Conservation (phyloP, 2,888 invertebrate genomes). For the Schizotus pectinicornis region DNA sequence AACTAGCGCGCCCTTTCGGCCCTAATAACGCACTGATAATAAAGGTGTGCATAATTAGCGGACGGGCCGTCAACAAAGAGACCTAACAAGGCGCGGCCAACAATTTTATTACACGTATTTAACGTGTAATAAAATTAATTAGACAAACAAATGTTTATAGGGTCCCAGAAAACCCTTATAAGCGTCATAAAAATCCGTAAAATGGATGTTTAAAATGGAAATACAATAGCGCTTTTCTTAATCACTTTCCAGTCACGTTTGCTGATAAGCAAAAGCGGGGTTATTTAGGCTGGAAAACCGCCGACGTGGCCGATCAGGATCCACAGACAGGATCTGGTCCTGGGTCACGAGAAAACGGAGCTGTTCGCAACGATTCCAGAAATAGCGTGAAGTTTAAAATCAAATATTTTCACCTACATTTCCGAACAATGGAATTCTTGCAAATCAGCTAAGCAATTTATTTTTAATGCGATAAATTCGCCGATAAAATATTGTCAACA, state of each 20-base stretch:
- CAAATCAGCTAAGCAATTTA: not conserved
- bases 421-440: slow-evolving; percentile 13
- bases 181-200: slow-evolving; percentile 6
- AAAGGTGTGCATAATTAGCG: slow-evolving; percentile 21
- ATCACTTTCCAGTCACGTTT: slow-evolving; percentile 13
- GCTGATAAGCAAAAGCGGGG: slow-evolving; percentile 20
- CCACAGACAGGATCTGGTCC: too few species aligned
- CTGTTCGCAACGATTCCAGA: too few species aligned
- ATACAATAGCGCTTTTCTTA: slow-evolving; percentile 4
- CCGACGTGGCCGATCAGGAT: too few species aligned
- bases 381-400: too few species aligned
- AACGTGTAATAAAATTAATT: slow-evolving; percentile 29
- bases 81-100: slow-evolving; percentile 28
- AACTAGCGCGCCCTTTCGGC: too few species aligned
- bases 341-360: too few species aligned
- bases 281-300: slow-evolving; percentile 9
- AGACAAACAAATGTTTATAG: slow-evolving; percentile 27
- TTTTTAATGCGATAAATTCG: slow-evolving; percentile 8
- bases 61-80: slow-evolving; percentile 19
- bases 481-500: not conserved
- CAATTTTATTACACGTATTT: slow-evolving; percentile 29
- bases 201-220: slow-evolving; percentile 2
- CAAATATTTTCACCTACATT: slow-evolving; percentile 3
- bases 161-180: slow-evolving; percentile 12
- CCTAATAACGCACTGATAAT: not conserved